Evolutionary conservation across 2,797 vertebrate species (phyloP), one percentile per base, ranked within the genome.

Genomic region (Huso huso): DNA sequence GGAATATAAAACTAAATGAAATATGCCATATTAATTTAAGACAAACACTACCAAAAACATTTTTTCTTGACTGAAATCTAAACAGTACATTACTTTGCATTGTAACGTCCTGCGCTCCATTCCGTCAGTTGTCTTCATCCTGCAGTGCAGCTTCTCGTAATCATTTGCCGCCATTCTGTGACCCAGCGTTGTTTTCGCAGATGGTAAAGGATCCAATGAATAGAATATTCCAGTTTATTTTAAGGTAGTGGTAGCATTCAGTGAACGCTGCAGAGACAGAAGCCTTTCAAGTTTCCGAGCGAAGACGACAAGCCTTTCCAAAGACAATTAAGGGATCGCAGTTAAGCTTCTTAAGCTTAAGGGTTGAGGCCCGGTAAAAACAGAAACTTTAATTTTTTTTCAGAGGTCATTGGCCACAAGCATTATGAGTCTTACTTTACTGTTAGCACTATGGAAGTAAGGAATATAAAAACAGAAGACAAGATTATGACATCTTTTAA

Each of bases 321-420:
- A 65, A 66, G 65, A 49, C 65, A 58, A 49, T 66, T 59, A 59
- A 66, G n/a, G 65, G 48, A 59, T 59, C 48, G 48, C 1, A 12
- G 12, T 10, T 66, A 57, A 66, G 65, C 65, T 10, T 8, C 65
- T 66, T 66, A 66, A 48, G 49, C 13, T 37, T 57, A 48, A 10
- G 12, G 37, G 10, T 12, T 48, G 6, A 48, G 48, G 53, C 4
- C 37, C 1, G 37, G 37, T 13, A 10, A 37, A 3, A 12, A 6
- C 10, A 5, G 13, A n/a, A 49, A 59, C 52, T 10, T 59, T 49
- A 48, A 59, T 48, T 49, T 23, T 59, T 59, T 37, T 59, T 3
- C 2, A 8, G 11, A 1, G 6, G 9, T 1, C 37, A 59, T 59
- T 15, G 48, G 15, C 4, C 37, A 37, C 37, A 37, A 5, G 37